Evolutionary conservation across 2,888 invertebrate genomes (phyloP), one percentile per base, ranked within the genome.

Genomic region (Parnassius mnemosyne): DNA sequence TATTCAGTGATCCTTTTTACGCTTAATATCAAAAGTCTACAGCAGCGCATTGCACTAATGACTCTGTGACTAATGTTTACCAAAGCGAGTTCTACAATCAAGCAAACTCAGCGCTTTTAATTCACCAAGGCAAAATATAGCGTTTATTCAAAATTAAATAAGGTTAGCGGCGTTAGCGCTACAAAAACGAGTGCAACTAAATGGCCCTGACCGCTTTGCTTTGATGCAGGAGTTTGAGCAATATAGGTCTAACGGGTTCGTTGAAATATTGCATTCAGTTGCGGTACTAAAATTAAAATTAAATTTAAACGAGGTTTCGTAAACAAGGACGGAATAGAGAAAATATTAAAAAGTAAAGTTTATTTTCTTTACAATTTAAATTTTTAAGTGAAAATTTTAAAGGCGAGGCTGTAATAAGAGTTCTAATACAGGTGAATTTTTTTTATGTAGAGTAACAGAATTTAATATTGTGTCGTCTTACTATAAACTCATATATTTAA

Each of bases 111-210:
- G 57, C 57, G 57, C 57, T 62, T n/a, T 61, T 20, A 53, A 57
- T 43, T 41, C 47, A 41, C 10, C 20, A 46, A 20, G 41, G 34
- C 13, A 43, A 20, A 57, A 34, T 20, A 16, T 44, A 20, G 42
- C 47, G 53, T 57, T 49, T 42, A 57, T 53, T 62, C 43, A 57
- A 56, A 62, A 62, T 42, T 62, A 13, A 25, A 53, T 53, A 57
- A 53, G 43, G 57, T 60, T 57, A 57, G 61, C 61, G 61, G 53
- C 44, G 25, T 60, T 56, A 51, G 51, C 56, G 56, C 52, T 61
- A 43, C 11, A 25, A 57, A 62, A 62, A 49, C 53, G 53, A 20
- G 25, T 49, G 55, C 57, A 62, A 53, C 34, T 25, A 57, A 61
- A 53, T 20, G 61, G 46, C 57, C 61, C 57, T 57, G 61, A 57